Conservation (phyloP, 2,797 vertebrate genomes). For the Enoplosus armatus region DNA sequence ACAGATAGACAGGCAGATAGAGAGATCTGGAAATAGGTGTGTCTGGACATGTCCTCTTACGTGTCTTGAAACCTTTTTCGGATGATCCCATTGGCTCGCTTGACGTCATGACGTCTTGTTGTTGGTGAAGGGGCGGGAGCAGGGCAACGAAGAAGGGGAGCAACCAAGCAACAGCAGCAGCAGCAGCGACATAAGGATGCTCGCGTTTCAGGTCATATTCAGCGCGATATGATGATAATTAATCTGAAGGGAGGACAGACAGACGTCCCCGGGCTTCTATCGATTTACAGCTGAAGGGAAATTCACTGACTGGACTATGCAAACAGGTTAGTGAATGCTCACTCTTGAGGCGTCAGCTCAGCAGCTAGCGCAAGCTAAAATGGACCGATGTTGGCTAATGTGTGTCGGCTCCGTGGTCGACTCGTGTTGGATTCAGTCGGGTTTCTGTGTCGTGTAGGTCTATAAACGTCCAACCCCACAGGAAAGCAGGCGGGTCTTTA, state of each 20-base stretch:
- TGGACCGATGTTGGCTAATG: neutral
- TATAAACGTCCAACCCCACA: neutral
- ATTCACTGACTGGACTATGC: neutral
- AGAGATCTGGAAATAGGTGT: neutral
- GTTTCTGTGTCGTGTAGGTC: neutral
- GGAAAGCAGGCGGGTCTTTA: neutral
- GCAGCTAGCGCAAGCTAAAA: slow-evolving; percentile 42
- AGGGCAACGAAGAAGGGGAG: neutral
- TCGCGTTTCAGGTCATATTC: slow-evolving; percentile 37
- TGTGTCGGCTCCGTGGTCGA: no score
- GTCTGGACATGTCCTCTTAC: slow-evolving; percentile 1
- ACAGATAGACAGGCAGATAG: neutral
- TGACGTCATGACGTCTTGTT: slow-evolving; percentile 47
- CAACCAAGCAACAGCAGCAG: neutral
- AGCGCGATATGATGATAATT: neutral
- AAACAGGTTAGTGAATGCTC: slow-evolving; percentile 15
- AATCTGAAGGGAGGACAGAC: neutral
- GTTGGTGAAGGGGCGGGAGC: slow-evolving; percentile 15
- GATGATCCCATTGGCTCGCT: slow-evolving; percentile 21
- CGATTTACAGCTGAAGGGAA: neutral
- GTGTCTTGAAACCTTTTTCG: neutral
- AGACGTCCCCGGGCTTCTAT: no score
- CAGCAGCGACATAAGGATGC: slow-evolving; percentile 29
- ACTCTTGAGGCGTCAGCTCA: slow-evolving; percentile 21
- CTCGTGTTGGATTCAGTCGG: neutral